A percentile compares a stretch with the other conserved stretches of the same genome.
phyloP scores from a whole-genome alignment of 1,140 invertebrate genomes.

The Holotrichia oblita region DNA sequence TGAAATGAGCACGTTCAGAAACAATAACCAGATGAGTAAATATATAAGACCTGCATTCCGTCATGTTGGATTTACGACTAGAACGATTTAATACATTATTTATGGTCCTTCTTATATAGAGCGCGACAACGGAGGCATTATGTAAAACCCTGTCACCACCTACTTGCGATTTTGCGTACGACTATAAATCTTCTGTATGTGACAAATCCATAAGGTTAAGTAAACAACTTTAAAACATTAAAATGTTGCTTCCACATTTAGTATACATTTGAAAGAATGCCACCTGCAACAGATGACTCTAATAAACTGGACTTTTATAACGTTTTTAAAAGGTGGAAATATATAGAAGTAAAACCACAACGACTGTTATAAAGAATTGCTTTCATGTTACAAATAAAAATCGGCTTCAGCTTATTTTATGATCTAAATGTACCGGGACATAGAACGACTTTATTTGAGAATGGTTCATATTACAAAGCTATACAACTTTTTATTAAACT shows the following conservation, averaged over 20 bases:
- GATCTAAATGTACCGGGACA: too few species aligned
- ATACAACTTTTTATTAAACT: too few species aligned
- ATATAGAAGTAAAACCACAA: too few species aligned
- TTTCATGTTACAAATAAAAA: too few species aligned
- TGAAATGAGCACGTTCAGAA: neutral
- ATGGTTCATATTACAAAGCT: too few species aligned
- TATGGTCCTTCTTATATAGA: neutral
- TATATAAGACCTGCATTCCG: neutral
- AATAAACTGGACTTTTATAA: too few species aligned
- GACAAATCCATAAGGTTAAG: neutral
- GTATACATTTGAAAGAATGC: neutral
- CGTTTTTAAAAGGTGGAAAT: too few species aligned
- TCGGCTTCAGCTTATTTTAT: too few species aligned
- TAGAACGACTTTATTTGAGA: too few species aligned
- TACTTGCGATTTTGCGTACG: neutral
- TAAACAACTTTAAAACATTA: neutral
- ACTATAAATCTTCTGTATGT: neutral
- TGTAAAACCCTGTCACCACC: neutral
- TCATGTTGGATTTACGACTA: neutral
- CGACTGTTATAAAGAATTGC: too few species aligned
- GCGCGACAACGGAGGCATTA: neutral
- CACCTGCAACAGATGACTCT: neutral
- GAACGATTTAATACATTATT: constrained; percentile 4
- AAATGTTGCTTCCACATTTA: neutral
- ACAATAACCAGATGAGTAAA: neutral